These are phyloP conservation scores for Diachasma alloeum DNA, from an alignment of 1,140 invertebrate genomes.

Conservation along the genomic window DNA sequence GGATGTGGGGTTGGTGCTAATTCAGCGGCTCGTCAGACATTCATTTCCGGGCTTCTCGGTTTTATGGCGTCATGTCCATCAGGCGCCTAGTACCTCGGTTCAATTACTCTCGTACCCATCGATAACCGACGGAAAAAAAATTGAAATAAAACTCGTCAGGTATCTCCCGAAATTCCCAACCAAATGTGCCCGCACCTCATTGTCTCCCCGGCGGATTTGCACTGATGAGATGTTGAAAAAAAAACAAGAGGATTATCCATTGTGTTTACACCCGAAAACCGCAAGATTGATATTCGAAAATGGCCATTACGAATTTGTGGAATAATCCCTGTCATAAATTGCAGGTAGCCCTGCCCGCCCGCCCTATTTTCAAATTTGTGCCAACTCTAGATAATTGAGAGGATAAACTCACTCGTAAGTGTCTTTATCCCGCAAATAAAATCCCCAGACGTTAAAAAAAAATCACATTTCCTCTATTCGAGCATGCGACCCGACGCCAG, in stretches of 20 bases:
- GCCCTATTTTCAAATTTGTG: no score
- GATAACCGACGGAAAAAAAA: neutral
- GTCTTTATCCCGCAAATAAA: no score
- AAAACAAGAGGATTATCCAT: neutral
- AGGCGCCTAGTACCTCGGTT: conserved; percentile 25
- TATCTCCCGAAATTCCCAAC: neutral
- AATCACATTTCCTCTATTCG: no score
- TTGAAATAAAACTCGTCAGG: neutral
- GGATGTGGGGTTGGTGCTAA: conserved; percentile 25
- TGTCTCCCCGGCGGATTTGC: neutral
- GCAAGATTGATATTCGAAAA: neutral
- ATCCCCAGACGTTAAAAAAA: no score
- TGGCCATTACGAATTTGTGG: neutral
- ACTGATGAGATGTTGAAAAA: neutral
- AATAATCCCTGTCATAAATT: neutral
- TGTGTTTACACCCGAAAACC: neutral
- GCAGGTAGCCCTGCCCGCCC: neutral
- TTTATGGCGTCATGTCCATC: conserved; percentile 33
- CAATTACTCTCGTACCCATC: conserved; percentile 26
- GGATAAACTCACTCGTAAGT: no score
- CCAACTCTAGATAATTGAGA: no score
- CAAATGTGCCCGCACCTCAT: neutral
- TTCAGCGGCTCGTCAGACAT: conserved; percentile 25
- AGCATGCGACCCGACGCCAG: neutral
- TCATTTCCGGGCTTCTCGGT: conserved; percentile 36